These are phyloP conservation scores for Anolis sagrei DNA, from an alignment of 2,113 vertebrate species.

Conservation along the genomic window DNA sequence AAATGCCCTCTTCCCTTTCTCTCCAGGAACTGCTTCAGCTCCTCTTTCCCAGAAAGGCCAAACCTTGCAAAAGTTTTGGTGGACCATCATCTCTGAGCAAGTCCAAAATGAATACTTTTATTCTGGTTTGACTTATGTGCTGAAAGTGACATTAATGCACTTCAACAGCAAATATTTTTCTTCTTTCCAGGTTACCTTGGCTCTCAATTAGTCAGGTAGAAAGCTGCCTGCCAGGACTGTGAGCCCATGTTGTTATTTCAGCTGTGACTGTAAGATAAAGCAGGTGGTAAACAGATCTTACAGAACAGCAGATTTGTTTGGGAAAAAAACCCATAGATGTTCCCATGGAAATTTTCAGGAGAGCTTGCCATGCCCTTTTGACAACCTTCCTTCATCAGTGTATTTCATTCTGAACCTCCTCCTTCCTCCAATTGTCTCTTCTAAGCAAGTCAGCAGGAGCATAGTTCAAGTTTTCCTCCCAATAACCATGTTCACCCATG, in stretches of 20 bases:
- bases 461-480: neutral
- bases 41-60: neutral
- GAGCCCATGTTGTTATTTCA: slow-evolving; percentile 64
- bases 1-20: neutral
- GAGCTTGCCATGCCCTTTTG: slow-evolving; percentile 64
- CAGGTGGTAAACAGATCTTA: slow-evolving; percentile 69
- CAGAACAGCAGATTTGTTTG: slow-evolving; percentile 56
- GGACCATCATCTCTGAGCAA: neutral
- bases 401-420: slow-evolving; percentile 34
- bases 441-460: slow-evolving; percentile 57
- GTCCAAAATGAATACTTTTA: neutral
- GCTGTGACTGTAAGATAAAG: slow-evolving; percentile 68
- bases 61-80: too few relatives aligned
- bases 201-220: slow-evolving; percentile 61
- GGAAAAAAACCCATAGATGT: slow-evolving; percentile 38
- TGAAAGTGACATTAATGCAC: slow-evolving; percentile 7
- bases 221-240: slow-evolving; percentile 45
- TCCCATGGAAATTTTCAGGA: slow-evolving; percentile 55
- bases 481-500: slow-evolving; percentile 26
- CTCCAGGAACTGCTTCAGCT: neutral
- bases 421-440: slow-evolving; percentile 38
- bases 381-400: slow-evolving; percentile 60
- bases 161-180: slow-evolving; percentile 38
- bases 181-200: slow-evolving; percentile 41
- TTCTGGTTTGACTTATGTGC: neutral